A percentile compares a stretch with the other conserved stretches of the same genome.
Conservation (phyloP, 2,888 invertebrate species). For the Hyppa rectilinea region DNA sequence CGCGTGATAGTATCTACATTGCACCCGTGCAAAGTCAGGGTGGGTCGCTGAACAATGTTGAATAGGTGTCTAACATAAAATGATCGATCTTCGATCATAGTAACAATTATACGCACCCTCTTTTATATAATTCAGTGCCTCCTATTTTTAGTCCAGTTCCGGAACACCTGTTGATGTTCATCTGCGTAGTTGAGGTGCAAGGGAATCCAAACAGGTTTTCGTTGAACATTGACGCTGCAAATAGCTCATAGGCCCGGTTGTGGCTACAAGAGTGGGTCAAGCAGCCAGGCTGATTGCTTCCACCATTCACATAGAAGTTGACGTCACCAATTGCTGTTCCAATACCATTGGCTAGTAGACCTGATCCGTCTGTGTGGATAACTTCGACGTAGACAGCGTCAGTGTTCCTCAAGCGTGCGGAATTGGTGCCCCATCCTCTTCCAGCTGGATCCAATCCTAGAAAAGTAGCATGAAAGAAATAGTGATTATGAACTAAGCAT, state of each 20-base stretch:
- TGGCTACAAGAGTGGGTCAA: slow-evolving; percentile 74
- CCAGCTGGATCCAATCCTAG: slow-evolving; percentile 78
- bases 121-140: slow-evolving; percentile 69
- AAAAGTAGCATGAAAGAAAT: not conserved
- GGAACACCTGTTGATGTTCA: slow-evolving; percentile 73
- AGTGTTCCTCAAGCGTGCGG: slow-evolving; percentile 64
- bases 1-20: too few species aligned
- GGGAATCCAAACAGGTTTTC: slow-evolving; percentile 67
- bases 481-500: too few species aligned
- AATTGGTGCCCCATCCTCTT: slow-evolving; percentile 71
- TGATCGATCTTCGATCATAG: too few species aligned
- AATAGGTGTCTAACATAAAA: too few species aligned
- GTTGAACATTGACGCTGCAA: slow-evolving; percentile 72
- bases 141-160: slow-evolving; percentile 72
- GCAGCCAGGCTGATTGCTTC: slow-evolving; percentile 91
- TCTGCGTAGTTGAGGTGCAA: slow-evolving; percentile 70
- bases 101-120: slow-evolving; percentile 74
- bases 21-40: too few species aligned
- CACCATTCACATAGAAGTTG: slow-evolving; percentile 97
- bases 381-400: slow-evolving; percentile 83
- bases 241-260: slow-evolving; percentile 77
- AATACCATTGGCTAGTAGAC: slow-evolving; percentile 89
- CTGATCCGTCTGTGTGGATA: slow-evolving; percentile 79
- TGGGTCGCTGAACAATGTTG: too few species aligned
- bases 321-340: slow-evolving; percentile 94